Evolutionary conservation across 2,888 invertebrate genomes (phyloP).

Genomic region (Mimas tiliae): DNA sequence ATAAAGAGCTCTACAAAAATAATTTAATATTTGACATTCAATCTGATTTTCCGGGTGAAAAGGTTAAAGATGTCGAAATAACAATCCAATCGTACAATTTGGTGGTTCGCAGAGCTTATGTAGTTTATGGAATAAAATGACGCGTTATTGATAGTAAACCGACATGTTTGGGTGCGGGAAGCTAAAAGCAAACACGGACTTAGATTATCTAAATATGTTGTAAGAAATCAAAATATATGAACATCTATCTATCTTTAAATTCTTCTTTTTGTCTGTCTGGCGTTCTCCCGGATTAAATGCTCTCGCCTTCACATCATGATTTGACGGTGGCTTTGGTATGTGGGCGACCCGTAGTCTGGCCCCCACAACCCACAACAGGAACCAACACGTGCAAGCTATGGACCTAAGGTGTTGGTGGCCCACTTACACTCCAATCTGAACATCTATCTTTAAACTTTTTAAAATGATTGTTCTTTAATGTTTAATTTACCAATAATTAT

Average conservation of each 20-base stretch:
- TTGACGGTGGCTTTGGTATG: no score
- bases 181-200: slow-evolving; percentile 59
- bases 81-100: slow-evolving; percentile 36
- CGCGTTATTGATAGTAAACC: slow-evolving; percentile 74
- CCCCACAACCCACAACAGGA: no score
- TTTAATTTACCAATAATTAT: no score
- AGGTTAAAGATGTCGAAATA: slow-evolving; percentile 35
- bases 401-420: no score
- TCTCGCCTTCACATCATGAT: no score
- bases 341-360: no score
- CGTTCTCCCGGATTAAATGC: no score
- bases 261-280: not conserved
- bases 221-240: not conserved
- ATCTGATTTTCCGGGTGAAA: slow-evolving; percentile 33
- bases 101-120: slow-evolving; percentile 52
- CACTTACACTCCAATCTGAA: no score
- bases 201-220: slow-evolving; percentile 47
- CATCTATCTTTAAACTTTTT: no score
- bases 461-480: no score
- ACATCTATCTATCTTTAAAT: not conserved
- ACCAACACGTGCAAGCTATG: no score
- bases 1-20: not conserved
- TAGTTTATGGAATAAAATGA: slow-evolving; percentile 65
- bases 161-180: slow-evolving; percentile 58
- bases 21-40: not conserved